Percentiles rank a stretch among this genome's conserved stretches.
Evolutionary conservation across 92 coral and sea anemone genomes (phyloP).

Genomic region (Palythoa grandiflora): DNA sequence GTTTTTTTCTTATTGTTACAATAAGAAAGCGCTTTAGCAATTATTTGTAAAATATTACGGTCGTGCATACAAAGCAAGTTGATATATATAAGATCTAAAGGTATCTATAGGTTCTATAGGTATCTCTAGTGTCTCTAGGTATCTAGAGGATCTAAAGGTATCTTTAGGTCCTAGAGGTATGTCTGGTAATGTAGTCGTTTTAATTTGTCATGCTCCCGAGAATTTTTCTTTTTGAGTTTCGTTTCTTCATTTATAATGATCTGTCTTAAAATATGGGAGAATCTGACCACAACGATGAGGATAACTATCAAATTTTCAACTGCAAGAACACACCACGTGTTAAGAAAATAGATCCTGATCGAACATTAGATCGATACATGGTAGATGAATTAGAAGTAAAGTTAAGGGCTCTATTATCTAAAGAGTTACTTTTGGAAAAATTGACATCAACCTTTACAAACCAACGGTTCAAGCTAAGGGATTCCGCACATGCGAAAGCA

Average conservation of each 20-base stretch:
- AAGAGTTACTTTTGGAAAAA: conserved; percentile 52
- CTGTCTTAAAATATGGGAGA: conserved; percentile 38
- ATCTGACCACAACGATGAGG: conserved; percentile 32
- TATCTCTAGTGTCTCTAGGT: neutral
- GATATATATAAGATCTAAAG: neutral
- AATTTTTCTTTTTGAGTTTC: conserved; percentile 42
- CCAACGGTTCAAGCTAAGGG: conserved; percentile 51
- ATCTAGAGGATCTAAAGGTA: no score
- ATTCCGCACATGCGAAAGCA: conserved; percentile 47
- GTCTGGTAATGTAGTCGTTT: conserved; percentile 29
- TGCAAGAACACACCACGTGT: conserved; percentile 48
- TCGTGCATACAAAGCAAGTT: neutral
- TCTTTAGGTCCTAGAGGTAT: no score
- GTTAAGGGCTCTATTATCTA: conserved; percentile 29
- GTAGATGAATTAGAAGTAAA: conserved; percentile 54
- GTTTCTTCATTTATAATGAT: conserved; percentile 24
- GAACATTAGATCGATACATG: conserved; percentile 55
- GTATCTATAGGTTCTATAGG: neutral
- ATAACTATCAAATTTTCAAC: neutral
- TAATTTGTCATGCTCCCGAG: conserved; percentile 18
- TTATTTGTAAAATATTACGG: neutral
- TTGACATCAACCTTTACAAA: conserved; percentile 52
- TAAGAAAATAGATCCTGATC: conserved; percentile 43
- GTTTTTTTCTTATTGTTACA: neutral
- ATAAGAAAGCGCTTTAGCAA: no score